phyloP scores from a whole-genome alignment of 2,113 vertebrate species.

The Gobiocypris rarus region DNA sequence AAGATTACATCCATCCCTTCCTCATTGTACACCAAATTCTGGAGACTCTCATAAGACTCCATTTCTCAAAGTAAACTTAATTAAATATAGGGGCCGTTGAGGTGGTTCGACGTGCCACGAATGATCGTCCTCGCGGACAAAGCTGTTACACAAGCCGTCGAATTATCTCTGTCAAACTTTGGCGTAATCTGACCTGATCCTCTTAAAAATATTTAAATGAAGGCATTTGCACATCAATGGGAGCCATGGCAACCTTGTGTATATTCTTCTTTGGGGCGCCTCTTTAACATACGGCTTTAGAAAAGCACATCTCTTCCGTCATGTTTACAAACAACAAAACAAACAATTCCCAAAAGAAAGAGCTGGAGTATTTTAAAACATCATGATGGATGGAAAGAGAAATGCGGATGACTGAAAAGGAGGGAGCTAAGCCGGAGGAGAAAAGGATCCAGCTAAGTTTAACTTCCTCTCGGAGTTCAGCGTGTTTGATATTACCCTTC shows the following conservation, averaged over 20 bases:
- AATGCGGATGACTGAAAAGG: slow-evolving; percentile 54
- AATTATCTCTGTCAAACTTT: slow-evolving; percentile 86
- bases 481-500: slow-evolving; percentile 48
- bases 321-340: slow-evolving; percentile 84
- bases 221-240: slow-evolving; percentile 83
- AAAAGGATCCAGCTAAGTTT: slow-evolving; percentile 37
- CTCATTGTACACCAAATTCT: slow-evolving; percentile 43
- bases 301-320: slow-evolving; percentile 80
- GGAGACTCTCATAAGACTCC: slow-evolving; percentile 48
- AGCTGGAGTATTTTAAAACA: slow-evolving; percentile 72
- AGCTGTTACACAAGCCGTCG: slow-evolving; percentile 82
- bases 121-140: slow-evolving; percentile 79
- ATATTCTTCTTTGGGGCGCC: slow-evolving; percentile 78
- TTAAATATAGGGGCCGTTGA: slow-evolving; percentile 77
- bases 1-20: slow-evolving; percentile 48
- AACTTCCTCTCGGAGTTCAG: slow-evolving; percentile 43
- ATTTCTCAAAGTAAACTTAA: slow-evolving; percentile 80
- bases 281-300: slow-evolving; percentile 80
- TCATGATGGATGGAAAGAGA: slow-evolving; percentile 72
- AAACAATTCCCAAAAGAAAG: slow-evolving; percentile 79
- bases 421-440: background rate
- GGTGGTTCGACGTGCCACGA: slow-evolving; percentile 79
- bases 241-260: slow-evolving; percentile 78
- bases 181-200: slow-evolving; percentile 85
- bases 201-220: slow-evolving; percentile 86